Percentiles rank a stretch among this genome's conserved stretches.
Conservation (phyloP, 2,113 vertebrate species). For the Seriola dumerili region DNA sequence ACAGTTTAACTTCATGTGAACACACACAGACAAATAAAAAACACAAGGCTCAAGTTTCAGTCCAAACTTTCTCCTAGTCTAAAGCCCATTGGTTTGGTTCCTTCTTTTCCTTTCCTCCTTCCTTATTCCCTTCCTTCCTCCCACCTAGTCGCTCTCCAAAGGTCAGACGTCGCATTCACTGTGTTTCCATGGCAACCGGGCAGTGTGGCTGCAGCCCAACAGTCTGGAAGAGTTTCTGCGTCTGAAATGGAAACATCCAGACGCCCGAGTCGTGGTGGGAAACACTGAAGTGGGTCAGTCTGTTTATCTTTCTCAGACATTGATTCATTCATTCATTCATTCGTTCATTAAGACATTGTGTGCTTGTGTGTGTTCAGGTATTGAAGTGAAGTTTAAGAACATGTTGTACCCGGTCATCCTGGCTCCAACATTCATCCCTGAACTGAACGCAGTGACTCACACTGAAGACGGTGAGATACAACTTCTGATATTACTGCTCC, state of each 20-base stretch:
- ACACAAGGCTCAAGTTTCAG: too few species aligned
- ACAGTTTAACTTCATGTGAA: too few species aligned
- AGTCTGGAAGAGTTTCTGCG: slow-evolving; percentile 86
- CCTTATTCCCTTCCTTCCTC: neutral
- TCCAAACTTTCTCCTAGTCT: neutral
- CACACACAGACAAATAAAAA: too few species aligned
- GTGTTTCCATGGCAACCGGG: slow-evolving; percentile 88
- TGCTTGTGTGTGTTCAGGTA: slow-evolving; percentile 62
- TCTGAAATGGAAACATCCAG: slow-evolving; percentile 88
- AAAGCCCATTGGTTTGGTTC: neutral
- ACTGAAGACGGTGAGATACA: slow-evolving; percentile 85
- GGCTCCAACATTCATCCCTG: slow-evolving; percentile 89
- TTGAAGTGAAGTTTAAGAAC: slow-evolving; percentile 97
- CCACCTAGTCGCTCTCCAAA: slow-evolving; percentile 83
- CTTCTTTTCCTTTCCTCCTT: neutral
- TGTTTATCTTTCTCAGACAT: neutral
- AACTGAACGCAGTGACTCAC: slow-evolving; percentile 87
- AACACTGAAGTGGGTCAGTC: slow-evolving; percentile 97
- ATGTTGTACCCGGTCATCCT: slow-evolving; percentile 92
- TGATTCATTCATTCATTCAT: neutral
- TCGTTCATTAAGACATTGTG: neutral
- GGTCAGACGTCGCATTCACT: slow-evolving; percentile 64
- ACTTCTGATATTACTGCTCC: too few species aligned
- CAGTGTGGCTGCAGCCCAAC: slow-evolving; percentile 91
- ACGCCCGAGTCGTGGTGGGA: slow-evolving; percentile 92